Evolutionary conservation across 1,140 invertebrate genomes (phyloP).

Genomic region (Cydia pomonella): DNA sequence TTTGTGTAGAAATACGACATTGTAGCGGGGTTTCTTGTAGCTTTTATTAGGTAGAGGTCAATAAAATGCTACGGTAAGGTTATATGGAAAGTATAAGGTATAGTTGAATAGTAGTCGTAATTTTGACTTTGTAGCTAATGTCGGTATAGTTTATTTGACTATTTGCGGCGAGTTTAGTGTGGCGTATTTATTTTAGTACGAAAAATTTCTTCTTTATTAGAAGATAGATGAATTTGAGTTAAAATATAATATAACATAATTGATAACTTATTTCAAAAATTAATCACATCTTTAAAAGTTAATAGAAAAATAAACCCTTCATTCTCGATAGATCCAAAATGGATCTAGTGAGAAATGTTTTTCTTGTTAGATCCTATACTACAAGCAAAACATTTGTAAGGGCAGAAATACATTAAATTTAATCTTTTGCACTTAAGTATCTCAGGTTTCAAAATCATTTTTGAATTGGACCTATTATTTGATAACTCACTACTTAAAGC

Average conservation of each 20-base stretch:
- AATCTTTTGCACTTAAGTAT: no score
- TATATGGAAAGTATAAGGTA: background rate
- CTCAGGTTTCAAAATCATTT: no score
- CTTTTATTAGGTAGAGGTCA: constrained; percentile 27
- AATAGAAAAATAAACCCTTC: no score
- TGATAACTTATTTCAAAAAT: no score
- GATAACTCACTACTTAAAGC: no score
- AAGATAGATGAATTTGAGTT: background rate
- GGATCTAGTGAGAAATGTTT: no score
- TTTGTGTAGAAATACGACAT: constrained; percentile 27
- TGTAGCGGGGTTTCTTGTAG: constrained; percentile 15
- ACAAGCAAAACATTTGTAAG: no score
- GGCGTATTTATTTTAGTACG: background rate
- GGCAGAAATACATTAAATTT: no score
- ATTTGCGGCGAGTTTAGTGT: background rate
- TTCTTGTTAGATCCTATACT: no score
- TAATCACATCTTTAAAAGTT: no score
- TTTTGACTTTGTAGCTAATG: constrained; percentile 13
- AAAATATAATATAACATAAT: background rate
- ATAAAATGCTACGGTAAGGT: constrained; percentile 23
- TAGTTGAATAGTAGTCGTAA: background rate
- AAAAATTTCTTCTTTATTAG: background rate
- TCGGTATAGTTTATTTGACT: background rate
- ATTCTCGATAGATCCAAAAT: no score
- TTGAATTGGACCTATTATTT: no score